Percentiles rank a stretch among this genome's conserved stretches.
phyloP scores from a whole-genome alignment of 2,888 invertebrate species.

The Nemurella pictetii region DNA sequence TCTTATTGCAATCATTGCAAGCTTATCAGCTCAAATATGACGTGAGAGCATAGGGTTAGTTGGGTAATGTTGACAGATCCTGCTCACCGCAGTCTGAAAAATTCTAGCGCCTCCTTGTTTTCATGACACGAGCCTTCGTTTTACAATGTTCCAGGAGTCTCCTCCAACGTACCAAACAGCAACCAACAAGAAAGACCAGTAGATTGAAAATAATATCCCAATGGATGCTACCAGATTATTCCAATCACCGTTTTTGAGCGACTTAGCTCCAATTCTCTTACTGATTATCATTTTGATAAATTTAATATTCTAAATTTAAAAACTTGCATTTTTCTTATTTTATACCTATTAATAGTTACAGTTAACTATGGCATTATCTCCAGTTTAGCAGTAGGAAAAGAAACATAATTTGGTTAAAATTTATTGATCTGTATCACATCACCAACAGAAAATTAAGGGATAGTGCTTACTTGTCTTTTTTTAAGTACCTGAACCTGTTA shows the following conservation, averaged over 20 bases:
- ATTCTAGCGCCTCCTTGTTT: not conserved
- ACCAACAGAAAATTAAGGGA: too few relatives aligned
- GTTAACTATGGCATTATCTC: not conserved
- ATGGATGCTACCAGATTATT: too few relatives aligned
- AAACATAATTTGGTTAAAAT: too few relatives aligned
- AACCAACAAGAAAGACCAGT: constrained; percentile 74
- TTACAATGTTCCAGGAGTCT: constrained; percentile 66
- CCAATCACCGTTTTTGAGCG: not conserved
- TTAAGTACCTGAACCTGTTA: too few relatives aligned
- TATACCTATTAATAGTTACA: not conserved
- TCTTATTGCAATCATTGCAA: not conserved
- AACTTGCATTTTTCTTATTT: not conserved
- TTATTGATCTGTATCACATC: too few relatives aligned
- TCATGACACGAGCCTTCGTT: not conserved
- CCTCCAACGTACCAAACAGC: constrained; percentile 81
- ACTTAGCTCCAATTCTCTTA: not conserved
- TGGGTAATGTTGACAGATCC: not conserved
- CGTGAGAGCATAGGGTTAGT: not conserved
- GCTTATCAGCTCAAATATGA: not conserved
- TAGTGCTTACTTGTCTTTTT: too few relatives aligned
- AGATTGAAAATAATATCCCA: constrained; percentile 46
- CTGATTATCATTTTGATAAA: not conserved
- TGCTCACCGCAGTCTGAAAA: not conserved
- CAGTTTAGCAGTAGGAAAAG: not conserved
- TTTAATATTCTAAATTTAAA: not conserved